phyloP scores from a whole-genome alignment of 2,888 invertebrate species.

The Drosophila austrosaltans region DNA sequence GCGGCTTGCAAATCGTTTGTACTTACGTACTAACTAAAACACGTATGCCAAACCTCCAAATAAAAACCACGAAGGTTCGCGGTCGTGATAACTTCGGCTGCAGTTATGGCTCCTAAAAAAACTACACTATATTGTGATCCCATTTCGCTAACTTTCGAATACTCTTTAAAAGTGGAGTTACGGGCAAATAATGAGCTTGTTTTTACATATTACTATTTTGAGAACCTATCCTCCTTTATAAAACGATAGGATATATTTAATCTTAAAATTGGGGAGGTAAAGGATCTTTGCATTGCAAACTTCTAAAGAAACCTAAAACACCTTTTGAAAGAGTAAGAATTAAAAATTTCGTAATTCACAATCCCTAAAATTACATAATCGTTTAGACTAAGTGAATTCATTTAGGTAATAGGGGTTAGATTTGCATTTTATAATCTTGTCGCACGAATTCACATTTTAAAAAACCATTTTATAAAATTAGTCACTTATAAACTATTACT shows the following conservation, averaged over 20 bases:
- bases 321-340: background rate
- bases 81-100: conserved; percentile 3
- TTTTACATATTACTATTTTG: too few species aligned
- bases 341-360: background rate
- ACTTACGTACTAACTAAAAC: conserved; percentile 29
- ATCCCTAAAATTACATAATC: conserved; percentile 2
- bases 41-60: conserved; percentile 38
- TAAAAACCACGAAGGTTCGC: conserved; percentile 17
- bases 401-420: conserved; percentile 4
- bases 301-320: conserved; percentile 15
- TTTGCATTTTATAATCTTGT: background rate
- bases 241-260: too few species aligned
- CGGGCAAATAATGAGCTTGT: too few species aligned
- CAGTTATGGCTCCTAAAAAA: too few species aligned
- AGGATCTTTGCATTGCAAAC: conserved; percentile 9
- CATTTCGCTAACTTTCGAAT: too few species aligned
- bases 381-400: conserved; percentile 27
- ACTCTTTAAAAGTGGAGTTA: too few species aligned
- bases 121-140: too few species aligned
- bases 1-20: conserved; percentile 33
- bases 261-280: too few species aligned
- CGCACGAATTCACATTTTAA: conserved; percentile 8
- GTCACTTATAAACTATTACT: conserved; percentile 15
- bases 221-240: too few species aligned
- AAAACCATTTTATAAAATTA: conserved; percentile 34